Evolutionary conservation across 2,797 vertebrate genomes (phyloP), one percentile per base, ranked within the genome.

Genomic region (Lepidocolaptes lacrymiger): DNA sequence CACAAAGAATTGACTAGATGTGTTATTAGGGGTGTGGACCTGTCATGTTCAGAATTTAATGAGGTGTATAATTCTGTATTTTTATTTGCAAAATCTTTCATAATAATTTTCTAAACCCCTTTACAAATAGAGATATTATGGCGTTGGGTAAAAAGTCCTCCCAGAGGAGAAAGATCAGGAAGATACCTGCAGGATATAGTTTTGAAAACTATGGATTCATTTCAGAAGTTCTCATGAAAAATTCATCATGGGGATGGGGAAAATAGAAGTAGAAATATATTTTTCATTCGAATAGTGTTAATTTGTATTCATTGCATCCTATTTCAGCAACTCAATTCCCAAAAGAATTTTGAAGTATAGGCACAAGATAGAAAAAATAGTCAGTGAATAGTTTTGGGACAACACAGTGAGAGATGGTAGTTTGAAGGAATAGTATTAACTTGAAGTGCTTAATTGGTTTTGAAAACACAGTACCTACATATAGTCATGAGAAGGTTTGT

Each of bases 71-170:
- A 84, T 93, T 61, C 63, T 36, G 1, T 95, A 41, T 96, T 96
- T 93, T 96, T 92, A 95, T 91, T 80, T 55, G 32, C 54, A 91
- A 88, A 97, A 87, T 75, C 41, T 85, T 94, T 97, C 61, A 48
- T 95, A 90, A 95, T 85, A 74, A 85, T 95, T 95, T 97, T 95
- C 55, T 88, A 78, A 82, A 91, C 22, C 36, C 19, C 9, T 78
- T 92, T 91, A 28, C 32, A 89, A 83, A 72, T 39, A 77, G 34
- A 61, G 5, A 3, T 85, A 68, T 69, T 92, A 92, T 61, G 15
- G 41, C 68, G 15, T 37, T 52, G 58, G 12, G 18, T 82, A 28
- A 74, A 85, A 88, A 85, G 8, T 48, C 20, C 46, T 73, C 1
- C 34, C 69, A 8, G 8, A 87, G 58, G 23, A 72, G 51, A 88